Evolutionary conservation across 1,140 invertebrate genomes (phyloP).

Genomic region (Pinna nobilis): DNA sequence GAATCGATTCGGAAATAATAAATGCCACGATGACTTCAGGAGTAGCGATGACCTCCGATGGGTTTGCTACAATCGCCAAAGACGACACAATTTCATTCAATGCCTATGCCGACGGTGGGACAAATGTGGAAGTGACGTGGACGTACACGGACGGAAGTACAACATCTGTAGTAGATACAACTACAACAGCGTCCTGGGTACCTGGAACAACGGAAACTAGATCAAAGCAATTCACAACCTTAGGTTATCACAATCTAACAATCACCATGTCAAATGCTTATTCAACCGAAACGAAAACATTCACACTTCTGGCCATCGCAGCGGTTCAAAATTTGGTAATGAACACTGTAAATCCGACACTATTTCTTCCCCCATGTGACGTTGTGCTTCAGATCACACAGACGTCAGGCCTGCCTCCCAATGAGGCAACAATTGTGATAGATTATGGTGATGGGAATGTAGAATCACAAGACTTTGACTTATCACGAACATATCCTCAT

Average conservation of each 20-base stretch:
- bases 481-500: constrained; percentile 29
- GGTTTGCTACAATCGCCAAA: constrained; percentile 22
- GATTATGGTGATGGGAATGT: constrained; percentile 52
- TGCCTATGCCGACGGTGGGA: constrained; percentile 45
- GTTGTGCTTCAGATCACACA: constrained; percentile 47
- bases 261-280: constrained; percentile 60
- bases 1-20: constrained; percentile 47
- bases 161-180: constrained; percentile 37
- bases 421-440: constrained; percentile 41
- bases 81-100: constrained; percentile 33
- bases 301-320: constrained; percentile 47
- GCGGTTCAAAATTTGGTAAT: constrained; percentile 52
- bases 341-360: constrained; percentile 29
- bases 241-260: constrained; percentile 53
- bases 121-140: constrained; percentile 58
- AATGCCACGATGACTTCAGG: constrained; percentile 1
- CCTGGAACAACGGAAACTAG: constrained; percentile 12
- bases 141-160: constrained; percentile 22
- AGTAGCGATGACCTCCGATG: constrained; percentile 24
- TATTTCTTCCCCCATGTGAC: constrained; percentile 52
- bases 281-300: constrained; percentile 40
- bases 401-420: constrained; percentile 26
- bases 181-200: constrained; percentile 19
- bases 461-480: constrained; percentile 22
- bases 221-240: constrained; percentile 44